These are phyloP conservation scores for Ameiurus melas DNA, from an alignment of 2,113 vertebrate genomes.

Conservation along the genomic window DNA sequence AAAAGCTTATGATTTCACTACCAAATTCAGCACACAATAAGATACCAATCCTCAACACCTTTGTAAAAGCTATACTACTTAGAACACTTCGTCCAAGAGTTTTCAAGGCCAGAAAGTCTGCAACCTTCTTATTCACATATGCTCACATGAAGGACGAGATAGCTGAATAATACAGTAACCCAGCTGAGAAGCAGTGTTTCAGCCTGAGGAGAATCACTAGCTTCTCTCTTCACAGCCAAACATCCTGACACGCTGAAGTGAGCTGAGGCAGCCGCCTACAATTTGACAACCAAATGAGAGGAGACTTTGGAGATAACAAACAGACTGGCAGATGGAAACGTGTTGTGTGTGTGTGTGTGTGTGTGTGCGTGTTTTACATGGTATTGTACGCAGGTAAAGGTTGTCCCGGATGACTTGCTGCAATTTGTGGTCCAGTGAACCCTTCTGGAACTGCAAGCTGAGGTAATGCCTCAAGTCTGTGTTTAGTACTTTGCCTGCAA, in stretches of 20 bases:
- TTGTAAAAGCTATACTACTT: background rate
- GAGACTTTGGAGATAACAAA: constrained; percentile 27
- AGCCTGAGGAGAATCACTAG: constrained; percentile 29
- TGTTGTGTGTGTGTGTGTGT: constrained; percentile 17
- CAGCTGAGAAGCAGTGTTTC: constrained; percentile 2
- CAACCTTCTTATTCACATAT: constrained; percentile 2
- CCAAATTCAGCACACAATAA: constrained; percentile 24
- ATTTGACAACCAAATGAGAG: constrained; percentile 41
- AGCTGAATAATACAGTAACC: constrained; percentile 36
- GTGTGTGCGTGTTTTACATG: constrained; percentile 78
- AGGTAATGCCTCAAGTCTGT: constrained; percentile 96
- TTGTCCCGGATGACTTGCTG: constrained; percentile 98
- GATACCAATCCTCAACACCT: background rate
- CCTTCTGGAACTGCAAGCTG: constrained; percentile 98
- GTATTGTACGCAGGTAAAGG: constrained; percentile 96
- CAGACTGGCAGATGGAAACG: constrained; percentile 21
- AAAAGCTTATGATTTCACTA: constrained; percentile 9
- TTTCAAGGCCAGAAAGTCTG: background rate
- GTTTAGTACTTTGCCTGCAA: constrained; percentile 95
- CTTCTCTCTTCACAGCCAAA: constrained; percentile 13
- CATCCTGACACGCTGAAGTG: constrained; percentile 10
- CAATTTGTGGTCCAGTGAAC: constrained; percentile 94
- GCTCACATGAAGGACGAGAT: constrained; percentile 31
- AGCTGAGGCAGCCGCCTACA: background rate
- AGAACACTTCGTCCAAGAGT: background rate